A percentile compares a stretch with the other conserved stretches of the same genome.
Conservation (phyloP, 2,888 invertebrate genomes). For the Tortricodes alternella region DNA sequence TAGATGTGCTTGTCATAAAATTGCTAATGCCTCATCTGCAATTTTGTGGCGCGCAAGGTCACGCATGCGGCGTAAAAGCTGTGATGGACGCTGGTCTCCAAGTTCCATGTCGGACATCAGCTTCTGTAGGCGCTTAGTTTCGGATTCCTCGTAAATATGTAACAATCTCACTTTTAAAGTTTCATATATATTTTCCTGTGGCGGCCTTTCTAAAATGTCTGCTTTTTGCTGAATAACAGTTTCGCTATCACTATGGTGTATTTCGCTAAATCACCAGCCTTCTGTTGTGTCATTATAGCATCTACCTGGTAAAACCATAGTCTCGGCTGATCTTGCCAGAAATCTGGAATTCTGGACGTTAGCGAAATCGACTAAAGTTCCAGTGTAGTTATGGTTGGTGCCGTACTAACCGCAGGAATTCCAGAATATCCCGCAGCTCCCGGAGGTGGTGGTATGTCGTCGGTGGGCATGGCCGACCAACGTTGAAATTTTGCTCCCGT, state of each 20-base stretch:
- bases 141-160: conserved; percentile 29
- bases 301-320: conserved; percentile 9
- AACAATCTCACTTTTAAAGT: conserved; percentile 29
- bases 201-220: conserved; percentile 35
- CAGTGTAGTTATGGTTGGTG: no score
- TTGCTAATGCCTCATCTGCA: conserved; percentile 31
- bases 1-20: conserved; percentile 35
- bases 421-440: no score
- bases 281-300: conserved; percentile 29
- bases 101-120: conserved; percentile 32
- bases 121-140: conserved; percentile 21
- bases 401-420: no score
- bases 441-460: no score
- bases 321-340: not conserved
- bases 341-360: not conserved
- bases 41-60: conserved; percentile 32
- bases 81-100: conserved; percentile 31
- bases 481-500: no score
- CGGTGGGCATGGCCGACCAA: no score
- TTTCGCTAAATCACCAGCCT: conserved; percentile 30
- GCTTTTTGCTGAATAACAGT: conserved; percentile 35
- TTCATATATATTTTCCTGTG: conserved; percentile 30
- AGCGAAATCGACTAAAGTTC: not conserved
- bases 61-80: conserved; percentile 35
- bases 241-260: conserved; percentile 34